Percentiles rank a stretch among this genome's conserved stretches.
phyloP scores from a whole-genome alignment of 2,113 vertebrate genomes.

The Platichthys stellatus region DNA sequence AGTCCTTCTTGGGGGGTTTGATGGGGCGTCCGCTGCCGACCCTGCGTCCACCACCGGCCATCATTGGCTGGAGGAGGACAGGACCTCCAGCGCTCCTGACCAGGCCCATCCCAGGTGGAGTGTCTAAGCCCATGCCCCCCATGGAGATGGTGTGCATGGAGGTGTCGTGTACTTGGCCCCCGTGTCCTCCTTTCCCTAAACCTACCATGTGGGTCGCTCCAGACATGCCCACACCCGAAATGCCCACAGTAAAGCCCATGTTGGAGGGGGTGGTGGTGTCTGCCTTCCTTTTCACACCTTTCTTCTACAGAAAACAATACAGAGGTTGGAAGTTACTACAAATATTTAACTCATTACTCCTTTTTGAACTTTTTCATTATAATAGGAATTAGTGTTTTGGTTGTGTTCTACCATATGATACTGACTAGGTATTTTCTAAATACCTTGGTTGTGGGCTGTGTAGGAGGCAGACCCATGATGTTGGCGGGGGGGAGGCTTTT shows the following conservation, averaged over 20 bases:
- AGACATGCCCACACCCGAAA: constrained; percentile 67
- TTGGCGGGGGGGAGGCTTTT: constrained; percentile 83
- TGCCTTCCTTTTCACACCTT: constrained; percentile 95
- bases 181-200: constrained; percentile 81
- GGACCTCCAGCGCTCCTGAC: constrained; percentile 64
- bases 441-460: constrained; percentile 85
- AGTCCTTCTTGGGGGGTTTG: constrained; percentile 92
- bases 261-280: constrained; percentile 95
- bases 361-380: too few relatives aligned
- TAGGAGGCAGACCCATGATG: constrained; percentile 78
- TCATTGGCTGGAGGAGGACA: constrained; percentile 72
- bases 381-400: too few relatives aligned
- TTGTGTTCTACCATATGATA: too few relatives aligned
- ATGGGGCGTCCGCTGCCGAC: constrained; percentile 93
- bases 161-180: constrained; percentile 75
- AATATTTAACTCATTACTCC: too few relatives aligned
- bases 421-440: background rate
- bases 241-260: constrained; percentile 84
- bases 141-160: constrained; percentile 74
- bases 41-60: constrained; percentile 75
- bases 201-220: constrained; percentile 76
- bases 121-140: constrained; percentile 70
- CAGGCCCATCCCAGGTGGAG: constrained; percentile 69
- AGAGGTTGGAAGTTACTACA: background rate
- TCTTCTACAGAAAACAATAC: constrained; percentile 83